Percentiles rank a stretch among this genome's conserved stretches.
Conservation (phyloP, 2,888 invertebrate species). For the Altica lythri region DNA sequence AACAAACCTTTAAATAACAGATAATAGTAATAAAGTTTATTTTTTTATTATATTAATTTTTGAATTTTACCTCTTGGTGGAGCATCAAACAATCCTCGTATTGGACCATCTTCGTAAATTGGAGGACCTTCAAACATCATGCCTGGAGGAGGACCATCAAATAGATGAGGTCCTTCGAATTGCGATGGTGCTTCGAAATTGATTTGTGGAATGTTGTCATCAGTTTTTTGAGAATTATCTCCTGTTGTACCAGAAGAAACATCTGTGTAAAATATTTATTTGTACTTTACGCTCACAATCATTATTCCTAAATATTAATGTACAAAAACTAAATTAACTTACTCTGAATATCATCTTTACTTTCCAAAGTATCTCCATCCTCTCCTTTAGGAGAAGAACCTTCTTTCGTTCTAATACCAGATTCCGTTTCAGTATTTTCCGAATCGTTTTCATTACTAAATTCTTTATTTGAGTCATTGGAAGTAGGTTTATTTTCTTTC, state of each 20-base stretch:
- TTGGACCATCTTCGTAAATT: conserved; percentile 1
- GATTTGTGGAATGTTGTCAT: no score
- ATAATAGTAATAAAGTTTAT: background rate
- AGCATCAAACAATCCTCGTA: conserved; percentile 15
- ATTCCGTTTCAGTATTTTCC: no score
- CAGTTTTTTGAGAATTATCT: no score
- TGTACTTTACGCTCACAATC: no score
- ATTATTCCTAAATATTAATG: no score
- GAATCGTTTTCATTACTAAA: background rate
- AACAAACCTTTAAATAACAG: conserved; percentile 2
- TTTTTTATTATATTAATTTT: background rate
- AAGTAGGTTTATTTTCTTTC: background rate
- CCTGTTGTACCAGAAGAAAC: no score
- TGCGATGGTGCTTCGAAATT: conserved; percentile 6
- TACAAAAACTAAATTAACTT: no score
- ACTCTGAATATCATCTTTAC: no score
- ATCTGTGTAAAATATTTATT: no score
- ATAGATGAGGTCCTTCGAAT: conserved; percentile 13
- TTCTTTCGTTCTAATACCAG: no score
- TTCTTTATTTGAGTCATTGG: background rate
- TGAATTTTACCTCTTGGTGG: conserved; percentile 16
- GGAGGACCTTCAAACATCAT: conserved; percentile 30
- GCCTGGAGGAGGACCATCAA: conserved; percentile 14
- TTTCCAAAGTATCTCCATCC: no score
- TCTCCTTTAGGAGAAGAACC: no score